phyloP scores from a whole-genome alignment of 2,797 vertebrate genomes.

The Borostomias antarcticus region DNA sequence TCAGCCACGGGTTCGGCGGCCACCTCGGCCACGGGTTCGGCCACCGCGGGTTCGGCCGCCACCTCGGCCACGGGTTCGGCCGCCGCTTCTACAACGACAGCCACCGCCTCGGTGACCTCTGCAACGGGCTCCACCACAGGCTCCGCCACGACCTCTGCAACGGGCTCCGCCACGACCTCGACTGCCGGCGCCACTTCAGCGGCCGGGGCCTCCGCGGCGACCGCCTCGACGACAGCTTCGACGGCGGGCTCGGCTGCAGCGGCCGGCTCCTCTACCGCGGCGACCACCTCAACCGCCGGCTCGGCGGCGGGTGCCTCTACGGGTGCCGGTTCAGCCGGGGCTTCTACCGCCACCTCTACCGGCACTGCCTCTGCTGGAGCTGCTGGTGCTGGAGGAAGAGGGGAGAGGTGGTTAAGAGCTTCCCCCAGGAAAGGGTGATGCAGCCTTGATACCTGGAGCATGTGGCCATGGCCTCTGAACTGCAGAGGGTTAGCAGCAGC shows the following conservation, averaged over 20 bases:
- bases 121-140: slow-evolving; percentile 27
- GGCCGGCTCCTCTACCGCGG: background rate
- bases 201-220: background rate
- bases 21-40: slow-evolving; percentile 2
- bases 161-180: background rate
- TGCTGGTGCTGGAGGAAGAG: background rate
- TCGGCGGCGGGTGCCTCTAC: background rate
- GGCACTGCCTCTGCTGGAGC: slow-evolving; percentile 5
- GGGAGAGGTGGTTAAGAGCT: background rate
- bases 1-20: background rate
- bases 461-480: background rate
- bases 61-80: background rate
- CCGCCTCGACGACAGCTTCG: background rate
- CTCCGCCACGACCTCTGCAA: background rate
- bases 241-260: background rate
- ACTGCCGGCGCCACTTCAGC: background rate
- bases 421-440: background rate
- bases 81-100: background rate
- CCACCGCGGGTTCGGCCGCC: background rate
- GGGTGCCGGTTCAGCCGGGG: slow-evolving; percentile 12
- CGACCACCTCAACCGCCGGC: background rate
- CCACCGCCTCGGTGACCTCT: slow-evolving; percentile 26
- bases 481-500: slow-evolving; percentile 3
- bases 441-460: background rate
- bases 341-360: background rate